Evolutionary conservation across 2,888 invertebrate genomes (phyloP).

Genomic region (Chrysodeixis includens): DNA sequence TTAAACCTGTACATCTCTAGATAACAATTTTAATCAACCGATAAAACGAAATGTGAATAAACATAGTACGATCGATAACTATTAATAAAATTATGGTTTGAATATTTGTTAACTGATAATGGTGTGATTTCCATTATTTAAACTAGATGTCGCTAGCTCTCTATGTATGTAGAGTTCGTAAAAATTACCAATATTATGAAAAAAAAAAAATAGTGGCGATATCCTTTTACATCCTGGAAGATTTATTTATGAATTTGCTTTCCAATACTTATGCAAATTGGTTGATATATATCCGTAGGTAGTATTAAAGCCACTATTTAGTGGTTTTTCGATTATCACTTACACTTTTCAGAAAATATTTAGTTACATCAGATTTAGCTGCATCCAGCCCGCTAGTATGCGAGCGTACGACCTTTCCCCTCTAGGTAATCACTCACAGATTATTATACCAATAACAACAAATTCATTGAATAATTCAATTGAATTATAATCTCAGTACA

Average conservation of each 20-base stretch:
- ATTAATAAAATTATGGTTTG: not conserved
- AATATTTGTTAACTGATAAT: not conserved
- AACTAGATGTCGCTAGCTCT: not conserved
- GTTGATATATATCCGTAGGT: no score
- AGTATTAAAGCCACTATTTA: no score
- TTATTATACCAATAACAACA: constrained; percentile 7
- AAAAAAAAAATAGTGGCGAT: no score
- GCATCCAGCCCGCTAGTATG: no score
- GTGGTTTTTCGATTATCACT: no score
- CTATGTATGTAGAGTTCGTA: not conserved
- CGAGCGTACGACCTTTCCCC: no score
- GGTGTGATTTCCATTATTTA: not conserved
- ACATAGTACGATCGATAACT: not conserved
- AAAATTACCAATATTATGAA: no score
- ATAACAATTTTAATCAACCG: not conserved
- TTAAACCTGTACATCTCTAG: not conserved
- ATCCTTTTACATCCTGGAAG: no score
- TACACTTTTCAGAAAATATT: no score
- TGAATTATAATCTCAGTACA: constrained; percentile 7
- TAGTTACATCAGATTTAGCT: no score
- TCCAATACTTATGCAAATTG: no score
- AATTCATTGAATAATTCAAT: constrained; percentile 20
- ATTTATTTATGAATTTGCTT: no score
- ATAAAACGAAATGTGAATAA: not conserved
- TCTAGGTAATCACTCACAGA: not conserved